Evolutionary conservation across 2,888 invertebrate genomes (phyloP).

Genomic region (Liodrosophila aerea): DNA sequence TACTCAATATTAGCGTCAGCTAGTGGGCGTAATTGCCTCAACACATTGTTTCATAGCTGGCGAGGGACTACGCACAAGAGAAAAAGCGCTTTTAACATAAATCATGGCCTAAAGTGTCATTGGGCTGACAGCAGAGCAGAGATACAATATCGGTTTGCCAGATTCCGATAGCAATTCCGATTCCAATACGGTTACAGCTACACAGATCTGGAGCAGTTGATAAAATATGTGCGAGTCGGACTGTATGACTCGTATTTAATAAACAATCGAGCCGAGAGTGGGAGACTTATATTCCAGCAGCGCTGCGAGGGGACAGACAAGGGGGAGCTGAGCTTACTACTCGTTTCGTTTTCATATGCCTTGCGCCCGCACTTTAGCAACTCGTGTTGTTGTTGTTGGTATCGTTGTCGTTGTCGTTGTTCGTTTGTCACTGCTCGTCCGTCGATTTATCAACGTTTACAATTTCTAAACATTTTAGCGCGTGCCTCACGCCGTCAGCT

Average conservation of each 20-base stretch:
- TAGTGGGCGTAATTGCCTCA: constrained; percentile 73
- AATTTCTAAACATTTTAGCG: constrained; percentile 63
- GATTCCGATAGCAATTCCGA: constrained; percentile 49
- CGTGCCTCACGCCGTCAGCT: constrained; percentile 67
- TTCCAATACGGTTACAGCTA: constrained; percentile 11
- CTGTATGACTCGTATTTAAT: constrained; percentile 48
- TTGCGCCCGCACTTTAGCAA: constrained; percentile 29
- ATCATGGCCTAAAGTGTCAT: constrained; percentile 66
- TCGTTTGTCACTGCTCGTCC: constrained; percentile 22
- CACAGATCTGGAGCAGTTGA: constrained; percentile 58
- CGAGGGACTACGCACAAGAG: constrained; percentile 42
- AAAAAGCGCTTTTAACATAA: constrained; percentile 55
- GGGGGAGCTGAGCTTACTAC: neutral
- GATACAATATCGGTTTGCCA: constrained; percentile 65
- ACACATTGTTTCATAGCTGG: constrained; percentile 50
- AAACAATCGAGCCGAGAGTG: constrained; percentile 40
- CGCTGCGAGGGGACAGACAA: no score
- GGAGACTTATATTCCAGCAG: constrained; percentile 5
- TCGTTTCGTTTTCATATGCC: constrained; percentile 4
- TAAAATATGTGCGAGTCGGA: constrained; percentile 39
- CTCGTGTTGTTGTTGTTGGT: constrained; percentile 3
- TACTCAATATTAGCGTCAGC: constrained; percentile 28
- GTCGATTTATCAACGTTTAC: constrained; percentile 65
- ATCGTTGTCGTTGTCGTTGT: constrained; percentile 13
- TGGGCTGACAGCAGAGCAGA: constrained; percentile 55